Evolutionary conservation across 2,113 vertebrate species (phyloP), one percentile per base, ranked within the genome.

Genomic region (Ariopsis seemanni): DNA sequence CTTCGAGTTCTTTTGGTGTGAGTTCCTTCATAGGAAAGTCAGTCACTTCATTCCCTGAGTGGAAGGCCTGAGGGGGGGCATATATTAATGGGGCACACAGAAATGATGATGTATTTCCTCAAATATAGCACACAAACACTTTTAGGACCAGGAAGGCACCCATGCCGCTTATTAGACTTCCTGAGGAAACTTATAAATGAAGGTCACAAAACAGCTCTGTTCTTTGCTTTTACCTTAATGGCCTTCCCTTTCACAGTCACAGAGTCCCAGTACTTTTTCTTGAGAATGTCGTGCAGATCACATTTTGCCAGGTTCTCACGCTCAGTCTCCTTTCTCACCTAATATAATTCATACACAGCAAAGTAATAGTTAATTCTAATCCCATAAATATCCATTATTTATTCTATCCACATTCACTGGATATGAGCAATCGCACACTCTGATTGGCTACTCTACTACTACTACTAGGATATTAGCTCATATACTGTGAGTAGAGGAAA

Each of bases 21-120:
- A 91, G 94, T 78, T 95, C 92, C 91, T 94, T 97, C 94, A 98
- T 94, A 4, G 97, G 95, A 83, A 96, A 99, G 91, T 99, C 99
- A 82, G 93, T 95, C 83, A 99, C 96, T 90, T 96, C 93, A 20
- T 89, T 90, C 34, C 94, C 92, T 4, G 90, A 92, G 88, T 96
- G 95, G 92, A 99, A 99, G 42, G 96, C 96, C 97, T 99, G 82
- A 42, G 18, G 57, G 22, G 50, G 14, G 42, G 6, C 65, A 82
- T 48, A 75, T n/a, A n/a, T 14, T 55, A 83, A 57, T 14, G 9
- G 74, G 4, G 84, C 5, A 50, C 22, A 82, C 60, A 25, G 53
- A 81, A 30, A 79, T 72, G 25, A 87, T 5, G 17, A 58, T 34
- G 69, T 15, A 34, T 22, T 77, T 25, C 14, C 12, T 14, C 6